Base-by-base conservation (phyloP, 2,113 vertebrate genomes). In the Paedocypris sp. region DNA sequence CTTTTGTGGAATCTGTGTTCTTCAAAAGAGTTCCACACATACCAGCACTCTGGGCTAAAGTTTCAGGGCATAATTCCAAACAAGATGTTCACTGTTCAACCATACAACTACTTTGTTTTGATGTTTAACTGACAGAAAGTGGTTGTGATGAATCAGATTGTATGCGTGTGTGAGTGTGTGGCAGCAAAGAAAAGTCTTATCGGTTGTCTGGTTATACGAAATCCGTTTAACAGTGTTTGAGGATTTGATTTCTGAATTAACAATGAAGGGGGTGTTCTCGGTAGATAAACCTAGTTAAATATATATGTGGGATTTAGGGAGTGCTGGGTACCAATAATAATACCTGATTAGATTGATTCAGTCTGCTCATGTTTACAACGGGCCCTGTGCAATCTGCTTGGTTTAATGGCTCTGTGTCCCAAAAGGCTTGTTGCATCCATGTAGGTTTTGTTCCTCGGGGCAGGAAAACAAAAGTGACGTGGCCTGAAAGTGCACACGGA, bases 321-420 rank as follows among this genome's bases (percentile, higher is more conserved):
- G 56, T 52, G n/a, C n/a, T n/a, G 48, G 63, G 65, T 68, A 70
- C 25, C 32, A 33, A 39, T 49, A 73, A 75, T 70, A 67, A 72
- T 71, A 35, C 45, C 73, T 82, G 81, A 86, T 82, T 83, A 76
- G 75, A 84, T 83, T 82, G 83, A 85, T 85, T 82, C 76, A 73
- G 41, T 11, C 62, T 29, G 53, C 66, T 78, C 66, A 68, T 77
- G 72, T 84, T 84, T 81, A 82, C 76, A 83, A 82, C 78, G 67
- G 13, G 29, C 72, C 71, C 70, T 72, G 70, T 73, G 72, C 79
- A 79, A 72, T 78, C 73, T 67, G 62, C 68, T 68, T 66, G 56
- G 69, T 85, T 83, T 85, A 83, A 83, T 81, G 80, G 82, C 50
- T 19, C 56, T 7, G 56, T 26, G 63, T 82, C 80, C 81, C 83